These are phyloP conservation scores for Bathynomus jamesi DNA, from an alignment of 1,140 invertebrate genomes.

Conservation along the genomic window DNA sequence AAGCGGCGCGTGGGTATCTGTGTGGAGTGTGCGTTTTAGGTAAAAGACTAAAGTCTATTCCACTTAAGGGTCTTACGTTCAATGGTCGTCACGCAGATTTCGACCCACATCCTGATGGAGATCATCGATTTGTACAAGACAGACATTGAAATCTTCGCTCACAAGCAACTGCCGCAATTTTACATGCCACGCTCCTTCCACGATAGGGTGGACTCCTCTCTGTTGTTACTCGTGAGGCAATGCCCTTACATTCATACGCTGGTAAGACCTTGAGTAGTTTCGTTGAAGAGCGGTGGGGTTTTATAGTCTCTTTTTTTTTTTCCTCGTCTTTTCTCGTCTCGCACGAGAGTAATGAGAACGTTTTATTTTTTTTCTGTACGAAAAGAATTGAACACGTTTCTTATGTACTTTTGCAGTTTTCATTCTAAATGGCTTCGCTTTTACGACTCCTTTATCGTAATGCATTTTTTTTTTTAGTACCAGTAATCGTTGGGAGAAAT, in stretches of 20 bases:
- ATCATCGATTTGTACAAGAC: slow-evolving; percentile 53
- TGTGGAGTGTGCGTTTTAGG: too few species aligned
- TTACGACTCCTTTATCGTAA: too few species aligned
- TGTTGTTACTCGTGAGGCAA: slow-evolving; percentile 54
- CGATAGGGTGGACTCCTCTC: slow-evolving; percentile 55
- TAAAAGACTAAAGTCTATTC: too few species aligned
- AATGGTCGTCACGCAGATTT: slow-evolving; percentile 45
- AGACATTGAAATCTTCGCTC: slow-evolving; percentile 52
- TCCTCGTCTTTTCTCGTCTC: background rate
- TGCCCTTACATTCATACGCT: slow-evolving; percentile 58
- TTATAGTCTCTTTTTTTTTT: too few species aligned
- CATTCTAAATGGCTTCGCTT: too few species aligned
- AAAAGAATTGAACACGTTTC: background rate
- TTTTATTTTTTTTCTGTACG: too few species aligned
- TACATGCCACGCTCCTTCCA: slow-evolving; percentile 54
- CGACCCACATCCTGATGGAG: slow-evolving; percentile 46
- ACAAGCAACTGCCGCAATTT: slow-evolving; percentile 56
- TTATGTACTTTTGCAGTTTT: too few species aligned
- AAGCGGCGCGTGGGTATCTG: too few species aligned
- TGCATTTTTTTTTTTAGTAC: too few species aligned
- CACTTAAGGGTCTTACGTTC: too few species aligned
- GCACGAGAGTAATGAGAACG: background rate
- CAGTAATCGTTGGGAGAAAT: too few species aligned
- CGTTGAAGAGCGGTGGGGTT: too few species aligned
- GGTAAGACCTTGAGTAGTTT: slow-evolving; percentile 45